A percentile compares a stretch with the other conserved stretches of the same genome.
These are phyloP conservation scores for Montipora capricornis DNA, from an alignment of 64 coral and sea anemone species.

Conservation along the genomic window DNA sequence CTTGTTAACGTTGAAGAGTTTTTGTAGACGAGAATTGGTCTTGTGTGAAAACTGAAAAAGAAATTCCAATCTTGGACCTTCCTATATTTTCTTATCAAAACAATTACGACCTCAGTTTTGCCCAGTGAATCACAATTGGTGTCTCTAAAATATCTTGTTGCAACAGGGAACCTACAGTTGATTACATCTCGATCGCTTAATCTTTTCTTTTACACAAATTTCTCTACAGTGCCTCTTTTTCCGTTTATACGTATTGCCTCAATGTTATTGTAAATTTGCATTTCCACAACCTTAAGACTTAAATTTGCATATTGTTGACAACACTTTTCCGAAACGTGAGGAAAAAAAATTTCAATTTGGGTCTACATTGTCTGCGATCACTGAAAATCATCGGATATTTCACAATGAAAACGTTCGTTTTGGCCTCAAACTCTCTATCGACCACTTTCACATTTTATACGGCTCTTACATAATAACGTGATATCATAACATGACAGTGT, in stretches of 20 bases:
- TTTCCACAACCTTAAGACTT: constrained; percentile 6
- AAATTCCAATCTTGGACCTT: neutral
- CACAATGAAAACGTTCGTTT: neutral
- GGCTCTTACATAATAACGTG: constrained; percentile 27
- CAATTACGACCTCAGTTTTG: neutral
- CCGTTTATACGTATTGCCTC: neutral
- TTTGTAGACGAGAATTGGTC: neutral
- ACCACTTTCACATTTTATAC: neutral
- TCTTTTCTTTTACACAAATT: constrained; percentile 4
- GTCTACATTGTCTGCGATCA: neutral
- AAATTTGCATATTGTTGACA: constrained; percentile 60
- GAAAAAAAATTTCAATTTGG: neutral
- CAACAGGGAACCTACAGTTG: neutral
- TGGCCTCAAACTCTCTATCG: neutral
- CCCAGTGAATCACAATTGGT: neutral
- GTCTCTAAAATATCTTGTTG: constrained; percentile 15
- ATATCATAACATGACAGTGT: constrained; percentile 21
- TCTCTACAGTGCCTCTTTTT: neutral
- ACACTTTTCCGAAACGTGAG: constrained; percentile 11
- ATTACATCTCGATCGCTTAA: constrained; percentile 49
- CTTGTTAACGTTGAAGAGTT: constrained; percentile 12
- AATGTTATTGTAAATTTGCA: constrained; percentile 29
- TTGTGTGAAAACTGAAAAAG: neutral
- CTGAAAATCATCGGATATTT: neutral
- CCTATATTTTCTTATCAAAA: neutral